Conservation (phyloP, 2,888 invertebrate genomes). For the Cephus pulcher region DNA sequence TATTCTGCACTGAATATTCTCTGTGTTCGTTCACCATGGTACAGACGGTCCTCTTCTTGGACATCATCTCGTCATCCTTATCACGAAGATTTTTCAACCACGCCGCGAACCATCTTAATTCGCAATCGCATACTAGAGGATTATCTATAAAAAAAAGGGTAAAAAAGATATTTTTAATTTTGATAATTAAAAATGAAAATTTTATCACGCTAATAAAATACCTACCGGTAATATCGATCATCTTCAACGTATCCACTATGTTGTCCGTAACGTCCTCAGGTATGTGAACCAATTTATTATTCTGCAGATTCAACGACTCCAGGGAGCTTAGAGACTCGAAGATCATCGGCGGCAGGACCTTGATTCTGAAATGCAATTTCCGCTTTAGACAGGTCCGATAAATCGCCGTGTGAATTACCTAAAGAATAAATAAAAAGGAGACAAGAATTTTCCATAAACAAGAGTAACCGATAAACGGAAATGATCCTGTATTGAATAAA, state of each 20-base stretch:
- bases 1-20: constrained; percentile 84
- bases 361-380: constrained; percentile 74
- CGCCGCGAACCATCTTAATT: constrained; percentile 87
- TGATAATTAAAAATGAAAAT: neutral
- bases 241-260: constrained; percentile 85
- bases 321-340: constrained; percentile 91
- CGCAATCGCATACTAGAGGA: constrained; percentile 88
- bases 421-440: neutral
- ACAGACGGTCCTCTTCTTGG: constrained; percentile 86
- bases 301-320: constrained; percentile 88
- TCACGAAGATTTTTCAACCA: constrained; percentile 83
- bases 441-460: neutral
- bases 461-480: neutral
- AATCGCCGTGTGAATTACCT: neutral
- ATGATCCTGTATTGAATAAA: too few species aligned
- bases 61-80: constrained; percentile 89
- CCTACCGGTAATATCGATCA: constrained; percentile 89
- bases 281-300: constrained; percentile 86
- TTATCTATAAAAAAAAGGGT: constrained; percentile 75
- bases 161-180: neutral
- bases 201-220: neutral
- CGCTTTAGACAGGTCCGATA: neutral
- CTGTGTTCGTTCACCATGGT: constrained; percentile 84
- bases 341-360: constrained; percentile 82
- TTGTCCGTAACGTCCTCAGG: constrained; percentile 91